phyloP scores from a whole-genome alignment of 1,140 invertebrate species.

The Meloidogyne hapla region DNA sequence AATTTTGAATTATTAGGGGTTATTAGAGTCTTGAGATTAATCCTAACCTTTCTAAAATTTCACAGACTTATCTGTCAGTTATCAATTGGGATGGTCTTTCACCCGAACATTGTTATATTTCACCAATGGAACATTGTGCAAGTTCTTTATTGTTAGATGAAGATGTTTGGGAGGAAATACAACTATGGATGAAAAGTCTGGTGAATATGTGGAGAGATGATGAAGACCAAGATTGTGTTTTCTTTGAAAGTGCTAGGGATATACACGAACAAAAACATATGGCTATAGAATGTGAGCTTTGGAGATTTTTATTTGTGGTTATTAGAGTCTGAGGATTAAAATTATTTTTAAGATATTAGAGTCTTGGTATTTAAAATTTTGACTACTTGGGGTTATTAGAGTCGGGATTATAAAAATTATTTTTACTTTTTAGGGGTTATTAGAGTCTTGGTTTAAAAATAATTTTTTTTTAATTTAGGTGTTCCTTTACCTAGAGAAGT shows the following conservation, averaged over 20 bases:
- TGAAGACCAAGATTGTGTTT: slow-evolving; percentile 73
- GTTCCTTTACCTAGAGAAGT: slow-evolving; percentile 79
- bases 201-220: slow-evolving; percentile 72
- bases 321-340: too few species aligned
- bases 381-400: too few species aligned
- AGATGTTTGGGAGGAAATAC: slow-evolving; percentile 85
- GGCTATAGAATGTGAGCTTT: slow-evolving; percentile 74
- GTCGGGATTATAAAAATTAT: neutral
- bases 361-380: too few species aligned
- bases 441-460: neutral
- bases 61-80: slow-evolving; percentile 74
- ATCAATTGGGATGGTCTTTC: slow-evolving; percentile 78
- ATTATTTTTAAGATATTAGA: neutral
- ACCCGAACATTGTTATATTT: slow-evolving; percentile 82
- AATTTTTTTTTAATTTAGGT: neutral
- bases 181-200: slow-evolving; percentile 73
- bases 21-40: neutral
- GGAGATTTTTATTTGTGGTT: neutral
- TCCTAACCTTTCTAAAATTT: neutral
- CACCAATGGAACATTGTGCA: slow-evolving; percentile 77
- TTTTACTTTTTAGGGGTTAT: too few species aligned
- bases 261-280: slow-evolving; percentile 79
- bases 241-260: slow-evolving; percentile 74
- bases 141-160: slow-evolving; percentile 82
- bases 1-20: neutral